These are phyloP conservation scores for Arge pagana DNA, from an alignment of 2,888 invertebrate genomes.

Conservation along the genomic window DNA sequence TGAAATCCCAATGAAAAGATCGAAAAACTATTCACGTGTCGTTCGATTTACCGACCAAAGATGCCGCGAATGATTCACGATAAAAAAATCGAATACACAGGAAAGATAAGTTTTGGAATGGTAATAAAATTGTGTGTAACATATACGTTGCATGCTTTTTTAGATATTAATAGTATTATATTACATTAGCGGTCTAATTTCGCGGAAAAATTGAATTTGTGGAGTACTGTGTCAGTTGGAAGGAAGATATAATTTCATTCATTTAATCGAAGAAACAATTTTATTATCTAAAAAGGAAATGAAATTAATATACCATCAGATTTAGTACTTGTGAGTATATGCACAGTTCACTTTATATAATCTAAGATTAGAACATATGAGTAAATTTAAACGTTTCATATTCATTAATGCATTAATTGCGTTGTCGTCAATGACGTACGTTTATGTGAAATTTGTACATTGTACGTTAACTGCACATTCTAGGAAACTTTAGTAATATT, in stretches of 20 bases:
- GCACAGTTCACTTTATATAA: conserved; percentile 20
- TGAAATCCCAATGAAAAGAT: too few relatives aligned
- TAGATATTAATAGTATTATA: conserved; percentile 7
- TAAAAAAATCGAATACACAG: too few relatives aligned
- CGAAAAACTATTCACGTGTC: too few relatives aligned
- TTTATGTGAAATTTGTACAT: conserved; percentile 18
- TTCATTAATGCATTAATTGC: conserved; percentile 21
- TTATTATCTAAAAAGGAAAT: conserved; percentile 15
- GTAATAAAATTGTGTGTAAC: conserved; percentile 12
- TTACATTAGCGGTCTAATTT: conserved; percentile 7
- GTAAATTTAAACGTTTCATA: conserved; percentile 15
- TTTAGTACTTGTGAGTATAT: conserved; percentile 20
- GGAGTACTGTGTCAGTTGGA: conserved; percentile 10
- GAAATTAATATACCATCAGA: conserved; percentile 10
- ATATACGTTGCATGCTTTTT: conserved; percentile 13
- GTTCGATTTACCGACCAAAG: too few relatives aligned
- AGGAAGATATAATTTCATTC: too few relatives aligned
- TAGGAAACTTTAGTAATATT: conserved; percentile 17
- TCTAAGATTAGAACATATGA: conserved; percentile 11
- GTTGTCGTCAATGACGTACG: conserved; percentile 23
- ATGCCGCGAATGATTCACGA: too few relatives aligned
- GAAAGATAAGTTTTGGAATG: too few relatives aligned
- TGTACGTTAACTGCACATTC: conserved; percentile 17
- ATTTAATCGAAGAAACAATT: too few relatives aligned
- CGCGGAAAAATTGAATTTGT: background rate